A percentile compares a stretch with the other conserved stretches of the same genome.
Evolutionary conservation across 2,797 vertebrate species (phyloP).

Genomic region (Ceryle rudis): DNA sequence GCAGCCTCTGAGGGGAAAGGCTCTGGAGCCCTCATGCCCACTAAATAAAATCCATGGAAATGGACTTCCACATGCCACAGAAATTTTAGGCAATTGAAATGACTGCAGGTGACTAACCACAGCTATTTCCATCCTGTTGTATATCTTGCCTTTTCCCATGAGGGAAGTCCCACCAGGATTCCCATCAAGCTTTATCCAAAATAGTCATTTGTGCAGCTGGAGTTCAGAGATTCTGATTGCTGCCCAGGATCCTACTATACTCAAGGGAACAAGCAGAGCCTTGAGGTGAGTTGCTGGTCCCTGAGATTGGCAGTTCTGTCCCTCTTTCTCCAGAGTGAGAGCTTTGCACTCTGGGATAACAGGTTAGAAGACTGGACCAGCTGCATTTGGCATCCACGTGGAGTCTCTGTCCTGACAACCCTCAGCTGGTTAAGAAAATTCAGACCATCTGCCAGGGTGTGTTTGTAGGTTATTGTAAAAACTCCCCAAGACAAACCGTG

Average conservation of each 20-base stretch:
- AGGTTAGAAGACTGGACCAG: background rate
- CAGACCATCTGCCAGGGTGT: background rate
- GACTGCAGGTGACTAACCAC: background rate
- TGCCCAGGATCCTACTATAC: background rate
- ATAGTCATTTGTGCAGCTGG: background rate
- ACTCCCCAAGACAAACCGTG: background rate
- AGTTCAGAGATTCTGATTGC: background rate
- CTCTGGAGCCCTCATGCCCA: background rate
- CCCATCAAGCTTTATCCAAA: background rate
- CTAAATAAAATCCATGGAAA: background rate
- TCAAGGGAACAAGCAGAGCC: background rate
- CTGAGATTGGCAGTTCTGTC: background rate
- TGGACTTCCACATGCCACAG: fast-evolving
- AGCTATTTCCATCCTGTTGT: background rate
- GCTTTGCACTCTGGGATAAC: background rate
- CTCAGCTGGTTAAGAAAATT: background rate
- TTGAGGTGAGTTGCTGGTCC: fast-evolving
- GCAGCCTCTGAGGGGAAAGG: background rate
- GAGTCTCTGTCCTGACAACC: background rate
- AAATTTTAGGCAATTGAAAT: background rate
- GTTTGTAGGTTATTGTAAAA: background rate
- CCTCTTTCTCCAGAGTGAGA: background rate
- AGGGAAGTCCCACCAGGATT: background rate
- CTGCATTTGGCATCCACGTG: background rate
- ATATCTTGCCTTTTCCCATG: background rate